Percentiles rank a stretch among this genome's conserved stretches.
Evolutionary conservation across 2,113 vertebrate genomes (phyloP).

Genomic region (Mustelus asterias): DNA sequence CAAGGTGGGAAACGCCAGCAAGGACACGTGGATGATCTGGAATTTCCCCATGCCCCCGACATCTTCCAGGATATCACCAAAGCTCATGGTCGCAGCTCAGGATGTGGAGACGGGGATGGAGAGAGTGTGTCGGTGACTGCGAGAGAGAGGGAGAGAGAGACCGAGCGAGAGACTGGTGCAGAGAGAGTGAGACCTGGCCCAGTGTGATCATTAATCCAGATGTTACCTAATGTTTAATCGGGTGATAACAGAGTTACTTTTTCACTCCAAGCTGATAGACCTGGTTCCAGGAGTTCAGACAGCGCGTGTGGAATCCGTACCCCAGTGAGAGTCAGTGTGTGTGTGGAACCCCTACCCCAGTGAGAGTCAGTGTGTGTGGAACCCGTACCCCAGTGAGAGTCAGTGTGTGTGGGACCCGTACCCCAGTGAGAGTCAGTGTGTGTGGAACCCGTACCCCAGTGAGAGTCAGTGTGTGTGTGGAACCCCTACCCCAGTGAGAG

Average conservation of each 20-base stretch:
- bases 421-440: no score
- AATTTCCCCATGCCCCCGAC: slow-evolving; percentile 56
- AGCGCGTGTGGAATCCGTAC: no score
- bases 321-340: no score
- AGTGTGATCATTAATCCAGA: not conserved
- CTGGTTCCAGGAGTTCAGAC: no score
- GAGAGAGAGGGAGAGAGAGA: not conserved
- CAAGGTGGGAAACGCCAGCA: slow-evolving; percentile 49
- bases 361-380: no score
- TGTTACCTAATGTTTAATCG: not conserved
- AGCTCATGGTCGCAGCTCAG: slow-evolving; percentile 48
- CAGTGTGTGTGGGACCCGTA: no score
- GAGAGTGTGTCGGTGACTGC: not conserved
- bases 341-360: no score
- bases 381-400: no score
- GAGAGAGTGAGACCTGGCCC: not conserved
- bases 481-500: no score
- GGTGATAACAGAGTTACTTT: not conserved
- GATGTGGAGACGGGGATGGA: not conserved
- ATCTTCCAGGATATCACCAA: slow-evolving; percentile 51
- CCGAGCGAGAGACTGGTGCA: not conserved
- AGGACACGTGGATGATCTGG: slow-evolving; percentile 42
- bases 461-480: no score
- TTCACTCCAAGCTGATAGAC: not conserved
- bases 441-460: no score